Evolutionary conservation across 1,140 invertebrate genomes (phyloP).

Genomic region (Archivesica marissinica): DNA sequence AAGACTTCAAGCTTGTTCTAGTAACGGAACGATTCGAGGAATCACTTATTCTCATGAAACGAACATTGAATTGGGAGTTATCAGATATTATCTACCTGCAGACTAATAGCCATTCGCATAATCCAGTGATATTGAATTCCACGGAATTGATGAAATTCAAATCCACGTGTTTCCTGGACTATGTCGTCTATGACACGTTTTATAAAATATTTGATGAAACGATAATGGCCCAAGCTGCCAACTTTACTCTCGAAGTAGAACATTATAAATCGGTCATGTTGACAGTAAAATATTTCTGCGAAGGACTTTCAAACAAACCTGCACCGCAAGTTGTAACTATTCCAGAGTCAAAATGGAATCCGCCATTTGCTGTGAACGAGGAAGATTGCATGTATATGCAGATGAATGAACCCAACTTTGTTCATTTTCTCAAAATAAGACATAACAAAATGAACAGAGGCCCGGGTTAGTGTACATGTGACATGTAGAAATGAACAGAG

Average conservation of each 20-base stretch:
- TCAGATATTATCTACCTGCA: slow-evolving; percentile 82
- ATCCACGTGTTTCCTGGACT: slow-evolving; percentile 19
- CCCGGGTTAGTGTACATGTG: too few species aligned
- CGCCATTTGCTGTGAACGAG: too few species aligned
- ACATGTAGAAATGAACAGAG: too few species aligned
- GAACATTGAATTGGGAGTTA: slow-evolving; percentile 85
- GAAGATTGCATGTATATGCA: too few species aligned
- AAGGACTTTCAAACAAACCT: too few species aligned
- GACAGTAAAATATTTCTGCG: slow-evolving; percentile 6
- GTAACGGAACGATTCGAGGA: slow-evolving; percentile 86
- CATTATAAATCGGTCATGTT: slow-evolving; percentile 3
- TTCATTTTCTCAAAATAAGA: slow-evolving; percentile 10
- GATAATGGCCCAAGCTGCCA: not conserved
- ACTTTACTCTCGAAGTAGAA: slow-evolving; percentile 5
- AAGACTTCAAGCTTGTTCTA: slow-evolving; percentile 85
- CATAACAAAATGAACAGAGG: not conserved
- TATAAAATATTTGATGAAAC: slow-evolving; percentile 9
- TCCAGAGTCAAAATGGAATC: too few species aligned
- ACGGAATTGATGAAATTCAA: slow-evolving; percentile 11
- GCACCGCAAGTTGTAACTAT: too few species aligned
- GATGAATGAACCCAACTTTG: slow-evolving; percentile 5
- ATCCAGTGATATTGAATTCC: not conserved
- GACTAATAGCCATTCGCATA: slow-evolving; percentile 20
- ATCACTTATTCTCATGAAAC: slow-evolving; percentile 84
- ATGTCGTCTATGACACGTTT: slow-evolving; percentile 35